phyloP scores from a whole-genome alignment of 2,888 invertebrate genomes.

The Lepidocyrtoides sp. region DNA sequence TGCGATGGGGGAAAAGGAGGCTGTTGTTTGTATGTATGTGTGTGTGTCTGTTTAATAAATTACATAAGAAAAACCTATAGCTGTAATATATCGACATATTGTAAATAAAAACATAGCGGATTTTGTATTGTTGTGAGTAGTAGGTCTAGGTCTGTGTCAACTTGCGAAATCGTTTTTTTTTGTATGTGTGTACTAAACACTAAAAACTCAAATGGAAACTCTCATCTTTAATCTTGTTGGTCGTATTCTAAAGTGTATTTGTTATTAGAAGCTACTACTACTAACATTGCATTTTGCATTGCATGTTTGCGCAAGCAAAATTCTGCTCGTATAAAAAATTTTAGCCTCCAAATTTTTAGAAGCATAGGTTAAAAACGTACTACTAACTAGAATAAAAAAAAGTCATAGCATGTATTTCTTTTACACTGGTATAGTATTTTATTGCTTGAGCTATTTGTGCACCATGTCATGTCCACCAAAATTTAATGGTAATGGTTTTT shows the following conservation, averaged over 20 bases:
- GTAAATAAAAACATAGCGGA: not conserved
- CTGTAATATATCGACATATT: not conserved
- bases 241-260: too few species aligned
- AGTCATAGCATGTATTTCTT: not conserved
- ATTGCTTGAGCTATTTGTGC: slow-evolving; percentile 40
- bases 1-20: not conserved
- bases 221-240: slow-evolving; percentile 49
- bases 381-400: not conserved
- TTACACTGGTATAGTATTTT: slow-evolving; percentile 14
- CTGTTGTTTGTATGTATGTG: not conserved
- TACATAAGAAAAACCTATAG: not conserved
- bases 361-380: not conserved
- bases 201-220: slow-evolving; percentile 38
- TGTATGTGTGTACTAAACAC: not conserved
- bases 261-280: slow-evolving; percentile 46
- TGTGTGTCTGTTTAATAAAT: not conserved
- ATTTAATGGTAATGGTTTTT: not conserved
- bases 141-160: slow-evolving; percentile 33
- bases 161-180: not conserved
- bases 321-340: not conserved
- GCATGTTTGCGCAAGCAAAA: not conserved
- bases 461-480: slow-evolving; percentile 27
- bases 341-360: not conserved
- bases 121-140: not conserved
- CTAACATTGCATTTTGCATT: slow-evolving; percentile 48